Evolutionary conservation across 1,140 invertebrate genomes (phyloP), one percentile per base, ranked within the genome.

Genomic region (Sycophaga agraensis): DNA sequence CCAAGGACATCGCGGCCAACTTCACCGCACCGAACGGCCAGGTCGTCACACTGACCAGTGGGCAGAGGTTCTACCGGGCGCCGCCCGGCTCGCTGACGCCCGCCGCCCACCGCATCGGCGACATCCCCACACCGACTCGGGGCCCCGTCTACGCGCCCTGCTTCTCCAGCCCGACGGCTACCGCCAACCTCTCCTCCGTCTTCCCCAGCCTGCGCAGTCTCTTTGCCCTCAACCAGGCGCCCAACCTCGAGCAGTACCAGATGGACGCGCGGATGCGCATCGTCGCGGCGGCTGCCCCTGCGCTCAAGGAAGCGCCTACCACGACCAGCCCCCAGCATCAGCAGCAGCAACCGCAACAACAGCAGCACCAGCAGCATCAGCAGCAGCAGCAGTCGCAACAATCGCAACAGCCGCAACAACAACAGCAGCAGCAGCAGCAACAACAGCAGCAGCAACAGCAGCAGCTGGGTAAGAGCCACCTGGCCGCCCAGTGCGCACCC

Each of bases 11-110:
- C n/a, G 24, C 55, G 19, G 40, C 65, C 11, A 43, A 40, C 9
- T 51, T 66, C 7, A 21, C 61, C 2, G 68, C 71, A n/a, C n/a
- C n/a, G n/a, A 71, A 70, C 28, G 70, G 72, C 2, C 75, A 77
- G 49, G 51, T 78, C 0, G 75, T 79, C 0, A 79, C 77, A 0
- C 28, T 77, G 0, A 60, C 67, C 4, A 62, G 70, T 0, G 75
- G 74, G 1, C 76, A 78, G 5, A 68, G 66, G 12, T 79, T 72
- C 9, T 79, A 79, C 16, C 63, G 76, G 14, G 72, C 74, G 1
- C 70, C 77, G 0, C 77, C 77, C 0, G 77, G 76, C 3, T 78
- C 74, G 1, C 45, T 76, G 4, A 78, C 77, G 4, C 77, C 77
- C 0, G 75, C 76, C 0, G 74, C 66, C 5, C 73, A 76, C 51